Evolutionary conservation across 2,797 vertebrate species (phyloP).

Genomic region (Cheirogaleus major): DNA sequence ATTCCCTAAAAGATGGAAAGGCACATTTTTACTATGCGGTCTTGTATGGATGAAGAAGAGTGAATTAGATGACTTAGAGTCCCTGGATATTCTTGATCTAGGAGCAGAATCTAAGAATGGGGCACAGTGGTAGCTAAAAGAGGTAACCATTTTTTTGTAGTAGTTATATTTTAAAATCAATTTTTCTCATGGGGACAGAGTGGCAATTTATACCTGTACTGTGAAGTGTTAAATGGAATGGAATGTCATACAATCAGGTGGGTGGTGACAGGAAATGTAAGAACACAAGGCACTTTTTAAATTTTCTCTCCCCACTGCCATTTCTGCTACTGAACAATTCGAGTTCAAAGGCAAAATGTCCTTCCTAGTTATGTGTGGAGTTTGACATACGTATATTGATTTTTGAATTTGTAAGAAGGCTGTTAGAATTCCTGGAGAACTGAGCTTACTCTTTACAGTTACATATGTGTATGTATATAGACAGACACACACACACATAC

Average conservation of each 20-base stretch:
- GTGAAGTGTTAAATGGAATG: conserved; percentile 6
- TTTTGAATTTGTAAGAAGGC: conserved; percentile 44
- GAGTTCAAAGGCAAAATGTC: conserved; percentile 46
- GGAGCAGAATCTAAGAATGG: conserved; percentile 19
- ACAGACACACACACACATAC: background rate
- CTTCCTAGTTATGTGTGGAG: background rate
- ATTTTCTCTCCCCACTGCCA: background rate
- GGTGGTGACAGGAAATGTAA: background rate
- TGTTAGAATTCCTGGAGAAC: background rate
- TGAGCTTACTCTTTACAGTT: background rate
- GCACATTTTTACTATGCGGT: background rate
- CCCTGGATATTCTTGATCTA: background rate
- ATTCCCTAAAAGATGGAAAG: conserved; percentile 31
- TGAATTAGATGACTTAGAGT: background rate
- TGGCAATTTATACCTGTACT: conserved; percentile 7
- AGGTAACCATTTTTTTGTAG: background rate
- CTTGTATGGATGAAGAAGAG: background rate
- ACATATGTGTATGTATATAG: background rate
- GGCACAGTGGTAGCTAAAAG: background rate
- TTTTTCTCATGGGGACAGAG: background rate
- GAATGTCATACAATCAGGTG: background rate
- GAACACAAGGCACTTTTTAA: background rate
- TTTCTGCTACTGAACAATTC: conserved; percentile 2
- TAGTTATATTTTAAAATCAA: background rate
- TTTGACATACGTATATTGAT: background rate